These are phyloP conservation scores for Burhinus bistriatus DNA, from an alignment of 2,113 vertebrate species.

Conservation along the genomic window DNA sequence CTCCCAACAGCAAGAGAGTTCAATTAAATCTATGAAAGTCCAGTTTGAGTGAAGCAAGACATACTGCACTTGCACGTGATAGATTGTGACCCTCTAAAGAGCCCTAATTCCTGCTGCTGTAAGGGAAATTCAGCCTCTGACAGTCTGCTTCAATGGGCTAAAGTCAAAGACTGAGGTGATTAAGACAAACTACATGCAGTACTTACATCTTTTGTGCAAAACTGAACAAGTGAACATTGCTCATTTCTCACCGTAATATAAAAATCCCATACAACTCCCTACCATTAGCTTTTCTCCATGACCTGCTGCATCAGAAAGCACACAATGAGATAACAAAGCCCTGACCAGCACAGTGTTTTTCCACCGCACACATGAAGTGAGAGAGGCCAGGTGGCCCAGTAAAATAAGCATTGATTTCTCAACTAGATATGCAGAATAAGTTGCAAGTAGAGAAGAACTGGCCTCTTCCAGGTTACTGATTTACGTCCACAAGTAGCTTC, in stretches of 20 bases:
- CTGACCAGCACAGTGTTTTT: background rate
- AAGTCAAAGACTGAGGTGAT: background rate
- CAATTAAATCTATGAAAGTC: background rate
- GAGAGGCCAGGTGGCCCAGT: background rate
- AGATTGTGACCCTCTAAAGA: background rate
- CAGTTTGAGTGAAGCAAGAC: background rate
- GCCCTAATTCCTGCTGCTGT: background rate
- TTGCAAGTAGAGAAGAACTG: background rate
- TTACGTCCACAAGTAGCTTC: background rate
- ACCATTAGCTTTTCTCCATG: background rate
- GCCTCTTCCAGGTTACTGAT: background rate
- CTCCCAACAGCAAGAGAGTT: background rate
- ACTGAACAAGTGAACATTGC: background rate
- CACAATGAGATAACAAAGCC: background rate
- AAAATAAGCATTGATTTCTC: background rate
- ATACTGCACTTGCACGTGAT: background rate
- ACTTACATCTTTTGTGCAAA: background rate
- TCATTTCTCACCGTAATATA: background rate
- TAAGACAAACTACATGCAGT: background rate
- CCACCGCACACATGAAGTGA: background rate
- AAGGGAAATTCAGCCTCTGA: background rate
- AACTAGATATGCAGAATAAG: accelerated
- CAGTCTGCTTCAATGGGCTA: background rate
- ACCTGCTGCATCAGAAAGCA: background rate
- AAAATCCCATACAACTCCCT: background rate